These are phyloP conservation scores for Cyclargus thomasi DNA, from an alignment of 1,140 invertebrate genomes.

Conservation along the genomic window DNA sequence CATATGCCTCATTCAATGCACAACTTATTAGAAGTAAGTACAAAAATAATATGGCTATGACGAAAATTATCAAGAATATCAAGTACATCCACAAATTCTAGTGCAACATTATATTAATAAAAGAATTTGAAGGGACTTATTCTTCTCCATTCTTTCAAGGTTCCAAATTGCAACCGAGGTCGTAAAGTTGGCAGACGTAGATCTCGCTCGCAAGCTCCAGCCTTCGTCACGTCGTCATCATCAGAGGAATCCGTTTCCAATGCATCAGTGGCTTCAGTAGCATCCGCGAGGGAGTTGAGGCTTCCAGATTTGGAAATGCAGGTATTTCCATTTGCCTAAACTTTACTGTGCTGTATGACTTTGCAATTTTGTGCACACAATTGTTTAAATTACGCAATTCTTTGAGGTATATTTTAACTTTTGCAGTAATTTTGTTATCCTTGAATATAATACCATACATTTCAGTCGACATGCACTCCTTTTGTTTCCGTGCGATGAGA, in stretches of 20 bases:
- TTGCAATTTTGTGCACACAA: not conserved
- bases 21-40: slow-evolving; percentile 67
- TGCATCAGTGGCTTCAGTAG: slow-evolving; percentile 55
- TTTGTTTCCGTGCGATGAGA: not conserved
- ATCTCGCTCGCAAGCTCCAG: slow-evolving; percentile 58
- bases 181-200: slow-evolving; percentile 52
- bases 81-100: too few species aligned
- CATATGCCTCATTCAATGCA: slow-evolving; percentile 72
- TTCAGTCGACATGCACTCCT: not conserved
- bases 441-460: not conserved
- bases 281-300: slow-evolving; percentile 55
- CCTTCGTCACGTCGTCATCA: slow-evolving; percentile 56
- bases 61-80: too few species aligned
- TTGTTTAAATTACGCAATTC: not conserved
- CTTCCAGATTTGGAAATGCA: slow-evolving; percentile 61
- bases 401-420: not conserved
- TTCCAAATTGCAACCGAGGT: slow-evolving; percentile 51
- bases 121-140: not conserved
- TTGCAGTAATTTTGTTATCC: not conserved
- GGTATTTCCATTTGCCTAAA: slow-evolving; percentile 30
- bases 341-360: not conserved
- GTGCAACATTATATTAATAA: too few species aligned
- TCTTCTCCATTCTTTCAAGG: slow-evolving; percentile 32
- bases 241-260: slow-evolving; percentile 63
- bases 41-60: too few species aligned